Conservation (phyloP, 2,113 vertebrate genomes). For the Hyaena hyaena region DNA sequence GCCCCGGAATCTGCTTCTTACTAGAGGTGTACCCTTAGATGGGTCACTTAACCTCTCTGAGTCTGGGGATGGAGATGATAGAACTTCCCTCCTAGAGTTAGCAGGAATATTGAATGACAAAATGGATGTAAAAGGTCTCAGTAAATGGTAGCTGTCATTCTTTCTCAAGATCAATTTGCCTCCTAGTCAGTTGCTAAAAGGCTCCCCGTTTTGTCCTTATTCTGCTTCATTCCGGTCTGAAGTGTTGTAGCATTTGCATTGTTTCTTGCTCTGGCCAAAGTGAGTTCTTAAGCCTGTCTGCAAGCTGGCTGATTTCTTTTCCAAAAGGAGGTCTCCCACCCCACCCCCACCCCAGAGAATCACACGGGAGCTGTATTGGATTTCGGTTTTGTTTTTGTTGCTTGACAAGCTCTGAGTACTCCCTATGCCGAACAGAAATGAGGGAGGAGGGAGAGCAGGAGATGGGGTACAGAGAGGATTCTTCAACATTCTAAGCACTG, state of each 20-base stretch:
- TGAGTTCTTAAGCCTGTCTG: neutral
- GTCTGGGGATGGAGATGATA: neutral
- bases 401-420: neutral
- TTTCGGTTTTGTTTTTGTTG: constrained; percentile 14
- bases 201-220: neutral
- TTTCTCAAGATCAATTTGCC: constrained; percentile 15
- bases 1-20: neutral
- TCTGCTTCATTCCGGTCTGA: constrained; percentile 6
- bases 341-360: neutral
- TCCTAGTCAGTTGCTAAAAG: neutral
- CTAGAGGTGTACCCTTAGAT: neutral
- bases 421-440: neutral
- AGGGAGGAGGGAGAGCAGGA: neutral
- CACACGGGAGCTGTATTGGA: neutral
- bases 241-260: neutral
- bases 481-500: neutral
- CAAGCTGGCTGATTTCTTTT: constrained; percentile 16
- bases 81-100: neutral
- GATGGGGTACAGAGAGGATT: neutral
- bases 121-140: neutral
- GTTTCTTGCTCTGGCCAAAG: constrained; percentile 3
- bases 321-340: neutral
- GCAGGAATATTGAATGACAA: neutral
- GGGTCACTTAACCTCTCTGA: constrained; percentile 24
- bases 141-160: neutral